These are phyloP conservation scores for Leiothrix lutea DNA, from an alignment of 2,113 vertebrate species.

Conservation along the genomic window DNA sequence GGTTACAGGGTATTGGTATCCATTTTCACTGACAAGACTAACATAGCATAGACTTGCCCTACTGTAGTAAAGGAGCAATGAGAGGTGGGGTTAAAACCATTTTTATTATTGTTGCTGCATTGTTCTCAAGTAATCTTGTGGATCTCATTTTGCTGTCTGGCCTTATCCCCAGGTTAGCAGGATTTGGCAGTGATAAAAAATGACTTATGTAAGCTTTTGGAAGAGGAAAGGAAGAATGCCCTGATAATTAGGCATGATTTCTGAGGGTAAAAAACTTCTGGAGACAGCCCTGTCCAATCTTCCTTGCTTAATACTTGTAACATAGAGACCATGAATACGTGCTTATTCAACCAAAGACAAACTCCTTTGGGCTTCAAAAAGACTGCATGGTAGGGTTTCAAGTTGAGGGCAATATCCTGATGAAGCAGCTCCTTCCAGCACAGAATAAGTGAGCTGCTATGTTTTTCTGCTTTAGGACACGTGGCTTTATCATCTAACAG, in stretches of 20 bases:
- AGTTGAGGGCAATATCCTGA: background rate
- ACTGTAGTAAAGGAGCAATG: background rate
- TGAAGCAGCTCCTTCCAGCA: background rate
- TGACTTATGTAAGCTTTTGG: background rate
- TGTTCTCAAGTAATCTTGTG: background rate
- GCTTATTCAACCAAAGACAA: background rate
- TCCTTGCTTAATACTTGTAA: background rate
- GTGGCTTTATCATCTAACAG: constrained; percentile 93
- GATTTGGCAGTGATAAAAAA: background rate
- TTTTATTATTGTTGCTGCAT: background rate
- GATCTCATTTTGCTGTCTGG: background rate
- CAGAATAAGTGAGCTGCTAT: background rate
- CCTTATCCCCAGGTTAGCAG: background rate
- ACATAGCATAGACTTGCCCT: background rate
- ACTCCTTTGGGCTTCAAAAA: background rate
- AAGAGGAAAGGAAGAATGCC: background rate
- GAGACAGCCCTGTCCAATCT: background rate
- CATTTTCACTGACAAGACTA: background rate
- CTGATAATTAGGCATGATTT: background rate
- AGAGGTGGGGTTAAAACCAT: background rate
- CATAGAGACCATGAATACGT: background rate
- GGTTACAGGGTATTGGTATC: background rate
- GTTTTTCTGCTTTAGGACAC: constrained; percentile 78
- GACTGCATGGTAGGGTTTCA: background rate
- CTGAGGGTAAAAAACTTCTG: background rate